Conservation (phyloP, 2,797 vertebrate genomes). For the Pangasius djambal region DNA sequence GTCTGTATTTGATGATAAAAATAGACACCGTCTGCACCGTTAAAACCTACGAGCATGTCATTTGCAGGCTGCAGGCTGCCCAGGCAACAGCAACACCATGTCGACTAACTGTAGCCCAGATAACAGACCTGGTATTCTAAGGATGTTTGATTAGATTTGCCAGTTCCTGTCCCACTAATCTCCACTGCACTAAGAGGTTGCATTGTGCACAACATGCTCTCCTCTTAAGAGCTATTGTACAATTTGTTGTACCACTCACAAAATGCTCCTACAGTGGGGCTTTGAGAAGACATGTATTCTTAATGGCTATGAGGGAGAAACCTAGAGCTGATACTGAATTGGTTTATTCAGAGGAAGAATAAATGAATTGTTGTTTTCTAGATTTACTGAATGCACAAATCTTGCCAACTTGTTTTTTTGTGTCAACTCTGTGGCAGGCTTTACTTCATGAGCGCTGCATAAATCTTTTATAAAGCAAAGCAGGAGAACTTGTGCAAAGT, state of each 20-base stretch:
- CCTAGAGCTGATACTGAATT: not conserved
- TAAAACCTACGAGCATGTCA: constrained; percentile 33
- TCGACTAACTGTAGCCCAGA: constrained; percentile 44
- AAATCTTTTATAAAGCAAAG: not conserved
- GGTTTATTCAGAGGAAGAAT: not conserved
- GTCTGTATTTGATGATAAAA: constrained; percentile 1
- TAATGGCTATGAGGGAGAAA: not conserved
- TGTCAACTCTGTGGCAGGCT: constrained; percentile 19
- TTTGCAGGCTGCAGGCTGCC: constrained; percentile 33
- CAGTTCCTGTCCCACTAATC: constrained; percentile 22
- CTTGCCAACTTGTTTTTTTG: constrained; percentile 8
- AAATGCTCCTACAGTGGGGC: not conserved
- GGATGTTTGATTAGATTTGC: constrained; percentile 40
- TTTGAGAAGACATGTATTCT: constrained; percentile 1
- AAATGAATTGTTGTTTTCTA: not conserved
- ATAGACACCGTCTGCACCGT: not conserved
- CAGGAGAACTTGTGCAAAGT: not conserved
- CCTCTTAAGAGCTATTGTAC: constrained; percentile 22
- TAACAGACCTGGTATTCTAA: constrained; percentile 41
- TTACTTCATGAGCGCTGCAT: not conserved
- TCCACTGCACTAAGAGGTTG: not conserved
- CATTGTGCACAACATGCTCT: constrained; percentile 12
- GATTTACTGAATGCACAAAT: constrained; percentile 23
- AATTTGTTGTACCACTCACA: constrained; percentile 6
- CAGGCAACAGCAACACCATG: constrained; percentile 27